These are phyloP conservation scores for Sitta europaea DNA, from an alignment of 2,113 vertebrate species.

Conservation along the genomic window DNA sequence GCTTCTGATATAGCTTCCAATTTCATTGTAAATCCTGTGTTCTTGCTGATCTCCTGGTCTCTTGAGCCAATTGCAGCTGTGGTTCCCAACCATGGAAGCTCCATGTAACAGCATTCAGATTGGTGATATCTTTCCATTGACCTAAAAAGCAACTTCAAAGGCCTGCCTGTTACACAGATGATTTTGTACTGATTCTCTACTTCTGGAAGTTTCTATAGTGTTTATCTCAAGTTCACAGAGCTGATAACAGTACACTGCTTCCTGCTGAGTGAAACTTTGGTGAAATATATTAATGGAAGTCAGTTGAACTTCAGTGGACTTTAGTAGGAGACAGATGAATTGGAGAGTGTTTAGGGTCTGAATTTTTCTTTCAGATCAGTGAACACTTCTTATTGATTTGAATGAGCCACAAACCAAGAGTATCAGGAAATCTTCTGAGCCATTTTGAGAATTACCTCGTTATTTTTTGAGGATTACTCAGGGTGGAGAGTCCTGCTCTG, in stretches of 20 bases:
- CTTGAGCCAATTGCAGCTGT: neutral
- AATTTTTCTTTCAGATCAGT: neutral
- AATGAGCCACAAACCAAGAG: neutral
- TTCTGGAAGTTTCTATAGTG: neutral
- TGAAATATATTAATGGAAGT: neutral
- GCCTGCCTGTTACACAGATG: fast-evolving
- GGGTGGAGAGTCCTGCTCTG: neutral
- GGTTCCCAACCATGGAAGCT: neutral
- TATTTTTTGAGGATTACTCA: neutral
- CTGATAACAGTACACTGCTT: neutral
- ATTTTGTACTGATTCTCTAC: neutral
- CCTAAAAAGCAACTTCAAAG: neutral
- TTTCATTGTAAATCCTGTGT: neutral
- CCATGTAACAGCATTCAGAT: neutral
- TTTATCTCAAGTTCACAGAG: neutral
- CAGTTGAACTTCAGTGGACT: neutral
- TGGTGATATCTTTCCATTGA: neutral
- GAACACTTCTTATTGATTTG: neutral
- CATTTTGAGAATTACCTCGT: neutral
- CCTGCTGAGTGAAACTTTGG: neutral
- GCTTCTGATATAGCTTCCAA: neutral
- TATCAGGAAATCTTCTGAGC: neutral
- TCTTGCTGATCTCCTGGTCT: neutral
- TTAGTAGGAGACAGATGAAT: neutral
- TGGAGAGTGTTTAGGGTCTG: neutral